Evolutionary conservation across 1,140 invertebrate species (phyloP).

Genomic region (Camponotus vicinus): DNA sequence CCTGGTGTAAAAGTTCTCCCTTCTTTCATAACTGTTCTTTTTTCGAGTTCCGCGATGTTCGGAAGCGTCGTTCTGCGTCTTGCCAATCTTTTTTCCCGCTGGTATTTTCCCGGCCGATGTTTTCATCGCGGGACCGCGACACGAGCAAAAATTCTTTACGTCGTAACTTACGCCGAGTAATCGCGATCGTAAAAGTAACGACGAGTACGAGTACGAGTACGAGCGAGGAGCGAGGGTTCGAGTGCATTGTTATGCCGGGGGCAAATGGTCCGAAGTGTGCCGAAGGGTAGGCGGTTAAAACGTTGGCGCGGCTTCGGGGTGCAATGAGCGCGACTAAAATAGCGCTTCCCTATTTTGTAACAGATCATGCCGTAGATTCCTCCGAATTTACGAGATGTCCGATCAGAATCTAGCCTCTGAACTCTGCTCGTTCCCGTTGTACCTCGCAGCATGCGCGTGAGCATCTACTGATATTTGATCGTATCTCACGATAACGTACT

Average conservation of each 20-base stretch:
- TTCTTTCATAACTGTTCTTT: conserved; percentile 5
- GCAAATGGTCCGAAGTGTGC: conserved; percentile 15
- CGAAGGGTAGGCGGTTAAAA: conserved; percentile 14
- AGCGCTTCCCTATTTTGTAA: conserved; percentile 35
- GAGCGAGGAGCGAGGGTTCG: not conserved
- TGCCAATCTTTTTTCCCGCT: conserved; percentile 43
- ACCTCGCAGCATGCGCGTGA: not conserved
- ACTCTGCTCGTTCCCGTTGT: conserved; percentile 16
- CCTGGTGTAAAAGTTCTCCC: not conserved
- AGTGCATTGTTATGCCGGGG: conserved; percentile 41
- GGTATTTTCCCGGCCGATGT: conserved; percentile 34
- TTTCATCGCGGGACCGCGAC: conserved; percentile 31
- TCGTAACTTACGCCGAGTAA: conserved; percentile 50
- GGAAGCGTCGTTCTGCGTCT: conserved; percentile 22
- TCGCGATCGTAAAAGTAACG: conserved; percentile 54
- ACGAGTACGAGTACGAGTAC: conserved; percentile 1
- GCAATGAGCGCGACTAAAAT: conserved; percentile 41
- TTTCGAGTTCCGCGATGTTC: conserved; percentile 26
- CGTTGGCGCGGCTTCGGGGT: not conserved
- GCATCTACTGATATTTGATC: conserved; percentile 49
- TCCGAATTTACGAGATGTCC: conserved; percentile 50
- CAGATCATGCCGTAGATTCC: conserved; percentile 38
- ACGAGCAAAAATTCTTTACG: conserved; percentile 37
- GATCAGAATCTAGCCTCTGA: conserved; percentile 43
- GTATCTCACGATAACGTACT: conserved; percentile 45